Conservation (phyloP, 1,140 invertebrate genomes). For the Sycophaga agraensis region DNA sequence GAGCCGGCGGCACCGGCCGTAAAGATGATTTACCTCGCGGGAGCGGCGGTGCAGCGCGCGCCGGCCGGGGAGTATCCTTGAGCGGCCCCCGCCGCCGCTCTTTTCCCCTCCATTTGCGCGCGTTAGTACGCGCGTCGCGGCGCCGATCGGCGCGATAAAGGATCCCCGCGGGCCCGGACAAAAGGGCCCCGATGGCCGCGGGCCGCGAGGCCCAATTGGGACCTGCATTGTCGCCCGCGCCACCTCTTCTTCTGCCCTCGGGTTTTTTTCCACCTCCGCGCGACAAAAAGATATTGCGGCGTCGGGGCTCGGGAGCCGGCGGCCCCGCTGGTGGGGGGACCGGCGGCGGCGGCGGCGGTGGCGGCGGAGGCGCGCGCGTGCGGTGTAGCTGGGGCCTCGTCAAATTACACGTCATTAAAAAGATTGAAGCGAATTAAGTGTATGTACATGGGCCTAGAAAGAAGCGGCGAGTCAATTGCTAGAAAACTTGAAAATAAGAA, state of each 20-base stretch:
- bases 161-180: neutral
- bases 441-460: slow-evolving; percentile 25
- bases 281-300: slow-evolving; percentile 12
- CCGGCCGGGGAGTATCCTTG: slow-evolving; percentile 16
- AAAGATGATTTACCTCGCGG: too few relatives aligned
- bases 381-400: neutral
- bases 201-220: neutral
- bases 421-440: slow-evolving; percentile 28
- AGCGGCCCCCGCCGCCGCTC: neutral
- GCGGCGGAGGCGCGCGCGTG: too few relatives aligned
- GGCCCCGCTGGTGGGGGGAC: too few relatives aligned
- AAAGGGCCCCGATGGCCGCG: neutral
- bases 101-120: neutral
- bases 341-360: too few relatives aligned
- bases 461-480: slow-evolving; percentile 25
- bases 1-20: too few relatives aligned
- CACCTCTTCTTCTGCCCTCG: neutral
- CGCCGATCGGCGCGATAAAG: slow-evolving; percentile 6
- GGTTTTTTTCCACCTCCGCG: neutral
- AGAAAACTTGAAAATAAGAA: slow-evolving; percentile 26
- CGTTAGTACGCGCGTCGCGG: slow-evolving; percentile 1
- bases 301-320: too few relatives aligned
- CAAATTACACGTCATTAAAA: slow-evolving; percentile 30
- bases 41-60: too few relatives aligned
- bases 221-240: neutral